These are phyloP conservation scores for Sycophaga agraensis DNA, from an alignment of 1,140 invertebrate species.

Conservation along the genomic window DNA sequence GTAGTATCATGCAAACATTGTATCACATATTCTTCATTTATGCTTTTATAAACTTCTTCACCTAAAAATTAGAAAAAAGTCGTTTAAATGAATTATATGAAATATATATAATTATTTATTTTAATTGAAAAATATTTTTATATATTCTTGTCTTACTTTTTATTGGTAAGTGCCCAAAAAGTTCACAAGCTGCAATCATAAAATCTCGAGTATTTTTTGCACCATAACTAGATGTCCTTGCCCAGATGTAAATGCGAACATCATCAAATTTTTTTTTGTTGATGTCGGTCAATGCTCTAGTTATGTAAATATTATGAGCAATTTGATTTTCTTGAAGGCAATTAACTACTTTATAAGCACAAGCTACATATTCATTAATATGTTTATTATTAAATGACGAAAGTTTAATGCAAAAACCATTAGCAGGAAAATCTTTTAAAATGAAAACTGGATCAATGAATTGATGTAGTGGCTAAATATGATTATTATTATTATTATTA, in stretches of 20 bases:
- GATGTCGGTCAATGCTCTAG: constrained; percentile 53
- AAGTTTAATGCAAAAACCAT: constrained; percentile 67
- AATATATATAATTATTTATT: constrained; percentile 16
- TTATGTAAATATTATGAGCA: constrained; percentile 71
- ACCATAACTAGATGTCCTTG: constrained; percentile 58
- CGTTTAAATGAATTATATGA: too few species aligned
- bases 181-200: constrained; percentile 66
- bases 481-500: neutral
- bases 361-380: constrained; percentile 44
- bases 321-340: constrained; percentile 62
- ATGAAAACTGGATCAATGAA: constrained; percentile 57
- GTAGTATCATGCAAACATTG: constrained; percentile 52
- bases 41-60: constrained; percentile 48
- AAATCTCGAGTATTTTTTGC: constrained; percentile 61
- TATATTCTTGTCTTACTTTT: constrained; percentile 57
- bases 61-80: constrained; percentile 50
- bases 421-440: constrained; percentile 60
- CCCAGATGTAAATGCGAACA: constrained; percentile 67
- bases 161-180: constrained; percentile 69
- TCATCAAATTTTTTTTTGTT: constrained; percentile 40
- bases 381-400: constrained; percentile 42
- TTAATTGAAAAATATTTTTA: constrained; percentile 1
- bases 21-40: constrained; percentile 50
- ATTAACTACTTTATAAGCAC: constrained; percentile 56
- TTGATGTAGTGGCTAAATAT: constrained; percentile 57